Percentiles rank a stretch among this genome's conserved stretches.
Conservation (phyloP, 1,140 invertebrate genomes). For the Agrilus planipennis region DNA sequence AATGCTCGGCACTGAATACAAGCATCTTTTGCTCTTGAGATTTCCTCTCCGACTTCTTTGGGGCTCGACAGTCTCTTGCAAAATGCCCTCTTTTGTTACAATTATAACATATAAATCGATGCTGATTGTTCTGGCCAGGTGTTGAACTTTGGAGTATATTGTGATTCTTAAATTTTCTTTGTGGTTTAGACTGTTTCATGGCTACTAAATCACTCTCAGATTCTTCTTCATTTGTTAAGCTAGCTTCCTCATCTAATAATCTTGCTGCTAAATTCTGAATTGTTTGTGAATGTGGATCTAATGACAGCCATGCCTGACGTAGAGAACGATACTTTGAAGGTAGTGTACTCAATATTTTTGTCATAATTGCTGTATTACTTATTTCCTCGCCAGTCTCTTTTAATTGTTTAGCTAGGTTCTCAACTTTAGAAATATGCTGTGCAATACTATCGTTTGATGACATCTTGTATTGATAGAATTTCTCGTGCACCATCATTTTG, state of each 20-base stretch:
- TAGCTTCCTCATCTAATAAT: conserved; percentile 32
- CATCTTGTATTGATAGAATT: conserved; percentile 32
- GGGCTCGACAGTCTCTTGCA: no score
- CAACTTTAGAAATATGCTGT: conserved; percentile 31
- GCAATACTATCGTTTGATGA: conserved; percentile 21
- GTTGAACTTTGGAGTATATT: no score
- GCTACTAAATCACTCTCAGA: conserved; percentile 12
- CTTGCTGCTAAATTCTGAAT: conserved; percentile 29
- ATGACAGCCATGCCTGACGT: conserved; percentile 28
- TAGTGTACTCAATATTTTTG: conserved; percentile 27
- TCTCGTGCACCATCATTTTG: conserved; percentile 31
- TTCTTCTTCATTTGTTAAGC: conserved; percentile 19
- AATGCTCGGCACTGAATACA: no score
- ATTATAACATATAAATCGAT: no score
- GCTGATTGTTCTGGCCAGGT: no score
- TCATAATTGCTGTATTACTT: conserved; percentile 29
- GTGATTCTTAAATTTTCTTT: no score
- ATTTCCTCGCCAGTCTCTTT: conserved; percentile 25
- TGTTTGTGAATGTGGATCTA: conserved; percentile 25
- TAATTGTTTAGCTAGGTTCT: conserved; percentile 27
- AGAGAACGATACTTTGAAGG: conserved; percentile 22
- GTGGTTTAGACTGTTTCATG: not conserved
- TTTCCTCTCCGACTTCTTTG: no score
- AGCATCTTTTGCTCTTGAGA: no score
- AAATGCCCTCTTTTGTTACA: no score